Evolutionary conservation across 35 echinoderm and acorn worm species (phyloP), one percentile per base, ranked within the genome.

Genomic region (Lytechinus variegatus): DNA sequence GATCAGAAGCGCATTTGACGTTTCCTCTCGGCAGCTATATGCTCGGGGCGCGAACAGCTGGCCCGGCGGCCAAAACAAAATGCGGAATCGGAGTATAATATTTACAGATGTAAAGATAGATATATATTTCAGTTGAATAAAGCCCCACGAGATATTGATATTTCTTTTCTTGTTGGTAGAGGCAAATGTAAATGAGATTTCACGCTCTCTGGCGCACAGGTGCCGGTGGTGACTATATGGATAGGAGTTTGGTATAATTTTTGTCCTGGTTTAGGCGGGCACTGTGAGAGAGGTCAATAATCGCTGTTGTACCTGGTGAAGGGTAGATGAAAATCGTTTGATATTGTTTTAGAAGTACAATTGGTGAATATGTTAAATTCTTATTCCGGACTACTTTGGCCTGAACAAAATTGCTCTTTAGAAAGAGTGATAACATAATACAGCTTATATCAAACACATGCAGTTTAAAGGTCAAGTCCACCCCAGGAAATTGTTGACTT

Each of bases 61-160:
- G 66, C 19, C 66, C 66, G 66, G n/a, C 66, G 66, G 66, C 19
- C 66, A 79, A 19, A 79, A 6, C 66, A 79, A 79, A 16, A 79
- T 24, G n/a, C 66, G 66, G 66, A 79, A n/a, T 79, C 66, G 24
- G 66, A 21, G 66, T 79, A 44, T 44, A 79, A 79, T 79, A 79
- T 79, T 79, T 79, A 79, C 66, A 79, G 66, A 79, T 79, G 66
- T 79, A 79, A 79, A 79, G 66, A 79, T 79, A 79, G 66, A 79
- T 79, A 79, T 79, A 16, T 79, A 16, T 79, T 79, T 79, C 66
- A 19, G n/a, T 79, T 79, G 66, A 79, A 79, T 5, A 16, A 44
- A 79, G 66, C 66, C 66, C n/a, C 66, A 79, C 66, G 66, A n/a
- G 19, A 79, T 79, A 79, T 79, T 79, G n/a, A 79, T 79, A 24